Evolutionary conservation across 2,888 invertebrate genomes (phyloP), one percentile per base, ranked within the genome.

Genomic region (Nesidiocoris tenuis): DNA sequence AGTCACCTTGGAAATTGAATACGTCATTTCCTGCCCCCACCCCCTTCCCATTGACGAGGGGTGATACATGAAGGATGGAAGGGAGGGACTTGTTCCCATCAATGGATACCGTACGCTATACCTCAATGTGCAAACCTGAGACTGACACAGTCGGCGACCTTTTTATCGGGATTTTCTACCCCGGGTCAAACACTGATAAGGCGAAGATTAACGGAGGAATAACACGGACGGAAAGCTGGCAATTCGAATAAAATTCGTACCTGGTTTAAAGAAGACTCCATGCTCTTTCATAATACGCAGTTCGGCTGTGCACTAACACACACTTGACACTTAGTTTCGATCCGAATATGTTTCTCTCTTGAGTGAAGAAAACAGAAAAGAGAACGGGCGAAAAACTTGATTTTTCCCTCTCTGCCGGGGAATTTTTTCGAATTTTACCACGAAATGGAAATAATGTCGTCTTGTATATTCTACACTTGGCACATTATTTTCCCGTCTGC

Each of bases 251-350:
- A 55, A 59, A 74, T 57, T 22, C 19, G 59, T 63, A 75, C 75
- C 75, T 75, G 75, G 75, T 75, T 75, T 68, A 68, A 75, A 75
- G 59, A 61, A 68, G 75, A 68, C 75, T 75, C 75, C 75, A 75
- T 75, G 63, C 75, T 75, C 75, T 75, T 75, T 75, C 75, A 75
- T 75, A 75, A 75, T 75, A 39, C 39, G 39, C 39, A 75, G 75
- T 75, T 82, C 76, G 57, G 65, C 74, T 65, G 74, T 64, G 64
- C 74, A 74, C 74, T 56, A 55, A 25, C 74, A 74, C 74, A 65
- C 72, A 72, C 65, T 74, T 63, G 55, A 74, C 74, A 65, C 74
- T 56, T 2, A 61, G 59, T 57, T 70, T 70, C 57, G 55, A 19
- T 39, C 39, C 39, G n/a, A n/a, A n/a, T n/a, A n/a, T n/a, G n/a